Conservation (phyloP, 2,797 vertebrate genomes). For the Cephalopachus bancanus region DNA sequence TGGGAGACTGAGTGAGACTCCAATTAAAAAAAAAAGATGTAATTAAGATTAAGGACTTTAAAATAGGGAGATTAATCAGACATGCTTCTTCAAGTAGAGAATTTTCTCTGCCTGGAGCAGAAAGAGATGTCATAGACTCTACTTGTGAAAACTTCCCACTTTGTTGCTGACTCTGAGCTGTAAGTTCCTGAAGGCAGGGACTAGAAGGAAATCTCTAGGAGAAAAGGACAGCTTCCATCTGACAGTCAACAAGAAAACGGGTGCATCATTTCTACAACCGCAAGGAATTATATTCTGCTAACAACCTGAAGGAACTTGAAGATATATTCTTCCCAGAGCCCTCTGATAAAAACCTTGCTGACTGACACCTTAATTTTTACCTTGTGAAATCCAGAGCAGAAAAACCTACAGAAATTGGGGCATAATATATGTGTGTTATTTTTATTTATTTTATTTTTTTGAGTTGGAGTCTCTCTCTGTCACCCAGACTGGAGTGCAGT, state of each 20-base stretch:
- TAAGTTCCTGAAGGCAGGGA: rapidly evolving
- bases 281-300: not conserved
- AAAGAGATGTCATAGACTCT: not conserved
- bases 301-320: no score
- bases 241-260: not conserved
- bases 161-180: not conserved
- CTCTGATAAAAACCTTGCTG: not conserved
- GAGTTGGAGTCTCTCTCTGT: no score
- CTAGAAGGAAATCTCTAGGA: no score
- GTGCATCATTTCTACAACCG: not conserved
- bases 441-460: no score
- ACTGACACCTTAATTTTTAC: not conserved
- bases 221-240: not conserved
- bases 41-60: not conserved
- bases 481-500: no score
- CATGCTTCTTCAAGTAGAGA: not conserved
- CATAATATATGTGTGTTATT: not conserved
- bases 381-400: not conserved
- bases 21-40: not conserved
- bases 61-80: not conserved
- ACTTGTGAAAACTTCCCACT: not conserved
- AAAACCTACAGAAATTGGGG: not conserved
- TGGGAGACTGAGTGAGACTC: no score
- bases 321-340: not conserved
- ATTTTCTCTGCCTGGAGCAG: not conserved